Evolutionary conservation across 2,888 invertebrate genomes (phyloP).

Genomic region (Drosophila melanosoma): DNA sequence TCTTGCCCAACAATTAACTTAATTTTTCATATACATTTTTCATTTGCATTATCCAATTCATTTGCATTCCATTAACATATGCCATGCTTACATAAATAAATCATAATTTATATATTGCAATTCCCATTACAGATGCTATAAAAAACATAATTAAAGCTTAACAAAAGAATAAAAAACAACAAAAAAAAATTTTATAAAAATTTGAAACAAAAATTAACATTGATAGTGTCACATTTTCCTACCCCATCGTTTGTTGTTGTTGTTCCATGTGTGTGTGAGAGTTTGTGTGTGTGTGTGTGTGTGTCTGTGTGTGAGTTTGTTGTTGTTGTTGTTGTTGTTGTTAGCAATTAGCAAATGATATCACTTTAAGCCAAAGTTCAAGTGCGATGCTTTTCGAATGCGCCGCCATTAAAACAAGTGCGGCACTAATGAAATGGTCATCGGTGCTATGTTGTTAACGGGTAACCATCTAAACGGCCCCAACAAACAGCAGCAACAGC

Average conservation of each 20-base stretch:
- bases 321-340: constrained; percentile 34
- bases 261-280: constrained; percentile 11
- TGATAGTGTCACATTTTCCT: constrained; percentile 41
- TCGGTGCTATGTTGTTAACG: constrained; percentile 85
- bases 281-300: not conserved
- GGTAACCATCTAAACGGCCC: constrained; percentile 82
- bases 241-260: constrained; percentile 31
- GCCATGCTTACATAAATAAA: constrained; percentile 31
- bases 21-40: constrained; percentile 38
- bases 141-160: constrained; percentile 52
- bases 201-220: constrained; percentile 27
- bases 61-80: constrained; percentile 29
- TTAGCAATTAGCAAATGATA: constrained; percentile 25
- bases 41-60: constrained; percentile 39
- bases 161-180: constrained; percentile 11
- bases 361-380: constrained; percentile 25
- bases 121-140: constrained; percentile 75
- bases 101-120: constrained; percentile 66
- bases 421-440: constrained; percentile 85
- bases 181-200: not conserved
- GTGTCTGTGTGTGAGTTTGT: not conserved
- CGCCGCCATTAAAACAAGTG: constrained; percentile 71
- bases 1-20: constrained; percentile 15
- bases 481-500: constrained; percentile 64
- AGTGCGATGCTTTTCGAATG: constrained; percentile 56